Conservation (phyloP, 2,888 invertebrate species). For the Dioctria linearis region DNA sequence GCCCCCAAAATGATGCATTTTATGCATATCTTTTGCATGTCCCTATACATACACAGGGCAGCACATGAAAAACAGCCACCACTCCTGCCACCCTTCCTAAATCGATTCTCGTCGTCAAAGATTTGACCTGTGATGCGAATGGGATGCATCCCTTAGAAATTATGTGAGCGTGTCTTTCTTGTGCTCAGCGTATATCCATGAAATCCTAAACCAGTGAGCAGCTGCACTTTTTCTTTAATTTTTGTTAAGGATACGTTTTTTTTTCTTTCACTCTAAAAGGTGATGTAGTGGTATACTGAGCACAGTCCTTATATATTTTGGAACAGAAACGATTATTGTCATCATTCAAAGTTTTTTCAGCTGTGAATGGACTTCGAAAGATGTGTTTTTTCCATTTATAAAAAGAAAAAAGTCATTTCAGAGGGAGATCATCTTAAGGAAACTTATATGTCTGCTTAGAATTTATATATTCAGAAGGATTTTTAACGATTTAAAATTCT, state of each 20-base stretch:
- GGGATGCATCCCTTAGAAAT: conserved; percentile 24
- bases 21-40: background rate
- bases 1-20: background rate
- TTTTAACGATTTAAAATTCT: no score
- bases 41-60: background rate
- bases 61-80: no score
- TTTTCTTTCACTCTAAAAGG: background rate
- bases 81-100: background rate
- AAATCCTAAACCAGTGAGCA: conserved; percentile 43
- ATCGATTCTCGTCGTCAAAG: conserved; percentile 9
- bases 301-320: background rate
- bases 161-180: conserved; percentile 43
- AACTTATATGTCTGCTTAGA: background rate
- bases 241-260: conserved; percentile 14
- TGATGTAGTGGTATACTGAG: conserved; percentile 10
- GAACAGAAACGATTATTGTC: conserved; percentile 9
- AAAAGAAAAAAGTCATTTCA: background rate
- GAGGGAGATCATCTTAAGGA: no score
- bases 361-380: background rate
- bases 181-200: conserved; percentile 33
- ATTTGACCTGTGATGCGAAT: conserved; percentile 7
- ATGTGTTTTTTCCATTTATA: background rate
- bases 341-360: conserved; percentile 33
- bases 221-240: conserved; percentile 43
- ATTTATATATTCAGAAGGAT: background rate